Conservation (phyloP, 2,797 vertebrate genomes). For the Simalia tracyae region DNA sequence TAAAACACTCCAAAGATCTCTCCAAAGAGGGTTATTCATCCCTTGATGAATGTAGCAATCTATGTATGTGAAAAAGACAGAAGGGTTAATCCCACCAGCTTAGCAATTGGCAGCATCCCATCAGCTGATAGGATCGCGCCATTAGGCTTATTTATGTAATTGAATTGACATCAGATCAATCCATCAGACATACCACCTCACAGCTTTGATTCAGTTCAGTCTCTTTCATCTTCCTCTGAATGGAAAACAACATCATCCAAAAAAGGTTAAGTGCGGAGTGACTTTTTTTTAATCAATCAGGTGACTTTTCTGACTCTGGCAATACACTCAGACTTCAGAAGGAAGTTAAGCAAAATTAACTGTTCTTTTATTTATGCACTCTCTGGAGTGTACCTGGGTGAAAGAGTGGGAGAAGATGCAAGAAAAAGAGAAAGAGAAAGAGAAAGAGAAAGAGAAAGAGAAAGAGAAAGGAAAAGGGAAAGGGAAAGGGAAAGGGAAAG, state of each 20-base stretch:
- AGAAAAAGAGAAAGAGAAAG: too few species aligned
- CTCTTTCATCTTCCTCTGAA: constrained; percentile 6
- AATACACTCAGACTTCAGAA: not conserved
- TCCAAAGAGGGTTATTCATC: not conserved
- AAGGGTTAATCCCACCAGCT: not conserved
- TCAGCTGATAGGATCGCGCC: not conserved
- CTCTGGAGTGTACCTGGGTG: not conserved
- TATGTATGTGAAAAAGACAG: not conserved
- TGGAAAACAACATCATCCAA: not conserved
- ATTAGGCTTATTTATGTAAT: not conserved
- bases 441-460: too few species aligned
- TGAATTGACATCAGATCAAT: not conserved
- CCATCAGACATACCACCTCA: not conserved
- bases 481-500: too few species aligned
- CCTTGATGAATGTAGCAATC: not conserved
- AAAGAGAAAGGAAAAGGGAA: too few species aligned
- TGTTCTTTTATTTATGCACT: not conserved
- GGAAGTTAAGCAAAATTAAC: not conserved
- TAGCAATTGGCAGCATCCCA: not conserved
- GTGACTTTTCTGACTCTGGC: constrained; percentile 1
- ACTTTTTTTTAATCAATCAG: not conserved
- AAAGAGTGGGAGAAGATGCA: not conserved
- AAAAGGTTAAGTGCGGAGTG: not conserved
- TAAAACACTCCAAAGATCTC: not conserved
- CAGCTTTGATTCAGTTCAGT: not conserved